These are phyloP conservation scores for Tyrophagus putrescentiae DNA, from an alignment of 1,140 invertebrate genomes.

Conservation along the genomic window DNA sequence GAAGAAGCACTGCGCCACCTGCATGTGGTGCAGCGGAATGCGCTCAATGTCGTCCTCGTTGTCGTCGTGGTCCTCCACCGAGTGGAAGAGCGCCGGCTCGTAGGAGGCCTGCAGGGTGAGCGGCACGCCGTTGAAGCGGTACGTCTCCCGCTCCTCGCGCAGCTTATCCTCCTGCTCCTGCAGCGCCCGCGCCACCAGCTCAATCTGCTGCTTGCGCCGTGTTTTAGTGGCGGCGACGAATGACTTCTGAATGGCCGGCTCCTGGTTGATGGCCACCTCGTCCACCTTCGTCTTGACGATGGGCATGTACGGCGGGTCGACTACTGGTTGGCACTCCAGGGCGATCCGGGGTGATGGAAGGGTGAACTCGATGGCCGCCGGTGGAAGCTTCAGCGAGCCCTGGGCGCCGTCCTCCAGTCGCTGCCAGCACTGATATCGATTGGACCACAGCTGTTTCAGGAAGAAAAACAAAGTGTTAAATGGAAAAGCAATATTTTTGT, in stretches of 20 bases:
- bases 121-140: conserved; percentile 88
- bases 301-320: conserved; percentile 97
- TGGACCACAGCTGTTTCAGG: conserved; percentile 71
- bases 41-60: conserved; percentile 42
- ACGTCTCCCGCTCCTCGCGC: conserved; percentile 80
- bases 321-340: conserved; percentile 76
- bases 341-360: conserved; percentile 96
- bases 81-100: conserved; percentile 79
- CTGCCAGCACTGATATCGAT: conserved; percentile 95
- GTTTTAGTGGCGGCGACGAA: conserved; percentile 96
- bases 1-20: conserved; percentile 82
- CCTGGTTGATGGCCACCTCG: conserved; percentile 96
- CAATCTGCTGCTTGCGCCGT: conserved; percentile 94
- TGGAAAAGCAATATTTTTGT: conserved; percentile 26
- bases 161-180: conserved; percentile 91
- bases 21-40: conserved; percentile 42
- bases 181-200: conserved; percentile 83
- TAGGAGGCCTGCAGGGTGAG: conserved; percentile 87
- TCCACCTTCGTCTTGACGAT: conserved; percentile 95
- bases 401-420: conserved; percentile 96
- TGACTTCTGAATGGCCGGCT: conserved; percentile 80
- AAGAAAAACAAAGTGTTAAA: conserved; percentile 55
- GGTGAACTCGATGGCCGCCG: conserved; percentile 96
- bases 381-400: conserved; percentile 85
- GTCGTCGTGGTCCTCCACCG: conserved; percentile 58